Evolutionary conservation across 2,888 invertebrate species (phyloP), one percentile per base, ranked within the genome.

Genomic region (Euplagia quadripunctaria): DNA sequence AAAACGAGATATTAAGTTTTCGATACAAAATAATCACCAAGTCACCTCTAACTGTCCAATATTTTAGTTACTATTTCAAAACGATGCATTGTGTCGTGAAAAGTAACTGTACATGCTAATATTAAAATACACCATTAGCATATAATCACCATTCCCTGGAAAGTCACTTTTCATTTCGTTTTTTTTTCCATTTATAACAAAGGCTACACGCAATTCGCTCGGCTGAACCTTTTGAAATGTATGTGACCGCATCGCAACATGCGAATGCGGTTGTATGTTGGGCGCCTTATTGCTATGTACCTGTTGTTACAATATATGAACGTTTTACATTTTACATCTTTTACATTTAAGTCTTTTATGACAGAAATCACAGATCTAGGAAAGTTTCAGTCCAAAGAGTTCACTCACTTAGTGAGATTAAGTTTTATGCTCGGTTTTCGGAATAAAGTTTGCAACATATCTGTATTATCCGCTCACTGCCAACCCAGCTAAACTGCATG

Each of bases 231-330:
- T 69, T 71, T 79, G 16, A n/a, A 69, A n/a, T 72, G 55, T 75
- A 81, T 76, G 76, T 75, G 66, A 74, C 73, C 71, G 58, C 73
- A 70, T 75, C 74, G 77, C 70, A 66, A 78, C 79, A 81, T 77
- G 79, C 82, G 41, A 64, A 7, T 6, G 42, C 42, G 64, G 2
- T 17, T 64, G 42, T 17, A 42, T 42, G 42, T 16, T 58, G 2
- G 20, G 20, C 20, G 58, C 20, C 61, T 14, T 14, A 61, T 14
- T 31, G 61, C 5, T 58, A 46, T 31, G 8, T n/a, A n/a, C n/a
- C 7, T n/a, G 3, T 55, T 52, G 7, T 17, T 17, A 17, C 5
- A 17, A 7, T 52, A 52, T 7, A 17, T 52, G 0, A 6, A 7
- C 14, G 14, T 51, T 12, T 14, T 2, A 14, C 14, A 1, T 51